Evolutionary conservation across 2,113 vertebrate genomes (phyloP).

Genomic region (Okapia johnstoni): DNA sequence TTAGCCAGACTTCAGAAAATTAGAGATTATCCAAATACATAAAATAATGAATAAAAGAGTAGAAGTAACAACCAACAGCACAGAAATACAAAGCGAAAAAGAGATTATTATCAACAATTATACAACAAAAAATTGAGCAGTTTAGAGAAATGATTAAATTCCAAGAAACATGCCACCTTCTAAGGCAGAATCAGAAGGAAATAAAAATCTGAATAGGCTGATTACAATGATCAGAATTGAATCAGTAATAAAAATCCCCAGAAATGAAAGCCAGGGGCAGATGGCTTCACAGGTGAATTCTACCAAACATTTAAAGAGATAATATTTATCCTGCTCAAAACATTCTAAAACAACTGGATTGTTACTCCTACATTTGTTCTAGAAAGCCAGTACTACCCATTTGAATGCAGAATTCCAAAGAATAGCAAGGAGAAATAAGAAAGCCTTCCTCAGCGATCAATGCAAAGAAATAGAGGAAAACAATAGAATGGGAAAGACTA

Average conservation of each 20-base stretch:
- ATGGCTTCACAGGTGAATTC: neutral
- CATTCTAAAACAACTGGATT: neutral
- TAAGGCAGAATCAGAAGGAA: neutral
- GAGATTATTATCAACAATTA: neutral
- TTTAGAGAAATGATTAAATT: neutral
- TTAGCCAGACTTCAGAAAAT: neutral
- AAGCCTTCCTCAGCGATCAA: too few species aligned
- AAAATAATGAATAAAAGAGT: neutral
- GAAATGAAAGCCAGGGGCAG: neutral
- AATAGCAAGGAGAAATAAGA: too few species aligned
- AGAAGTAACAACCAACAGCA: neutral
- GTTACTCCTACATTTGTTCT: neutral
- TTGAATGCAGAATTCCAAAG: too few species aligned
- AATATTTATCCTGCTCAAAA: neutral
- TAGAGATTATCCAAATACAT: neutral
- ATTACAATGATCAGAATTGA: neutral
- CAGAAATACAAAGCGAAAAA: neutral
- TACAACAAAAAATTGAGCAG: neutral
- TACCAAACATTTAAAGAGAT: neutral
- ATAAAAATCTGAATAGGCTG: neutral
- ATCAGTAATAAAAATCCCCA: neutral
- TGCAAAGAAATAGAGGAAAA: too few species aligned
- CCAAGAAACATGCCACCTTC: neutral
- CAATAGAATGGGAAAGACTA: too few species aligned
- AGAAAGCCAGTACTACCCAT: neutral